A percentile compares a stretch with the other conserved stretches of the same genome.
Evolutionary conservation across 2,888 invertebrate species (phyloP).

Genomic region (Aelia acuminata): DNA sequence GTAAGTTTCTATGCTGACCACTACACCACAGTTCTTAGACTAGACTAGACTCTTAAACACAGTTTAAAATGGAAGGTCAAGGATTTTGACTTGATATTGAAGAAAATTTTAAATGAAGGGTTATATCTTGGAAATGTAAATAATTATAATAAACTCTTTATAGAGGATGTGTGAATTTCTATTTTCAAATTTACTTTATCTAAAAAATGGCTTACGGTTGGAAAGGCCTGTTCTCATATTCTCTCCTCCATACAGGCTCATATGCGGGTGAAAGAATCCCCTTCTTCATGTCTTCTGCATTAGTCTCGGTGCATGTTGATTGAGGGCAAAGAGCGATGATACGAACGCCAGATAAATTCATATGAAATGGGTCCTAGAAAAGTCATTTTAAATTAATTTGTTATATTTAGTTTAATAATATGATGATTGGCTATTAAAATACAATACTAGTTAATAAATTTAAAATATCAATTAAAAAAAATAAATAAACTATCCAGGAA

Average conservation of each 20-base stretch:
- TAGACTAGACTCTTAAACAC: no score
- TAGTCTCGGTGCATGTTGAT: constrained; percentile 77
- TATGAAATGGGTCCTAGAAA: constrained; percentile 79
- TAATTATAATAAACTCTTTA: no score
- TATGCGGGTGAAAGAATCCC: constrained; percentile 80
- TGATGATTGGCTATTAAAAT: neutral
- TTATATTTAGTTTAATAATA: neutral
- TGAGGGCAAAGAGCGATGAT: constrained; percentile 81
- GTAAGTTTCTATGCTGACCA: no score
- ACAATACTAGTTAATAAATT: neutral
- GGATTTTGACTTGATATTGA: no score
- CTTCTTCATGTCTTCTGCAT: constrained; percentile 77
- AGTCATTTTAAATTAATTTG: neutral
- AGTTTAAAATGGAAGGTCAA: no score
- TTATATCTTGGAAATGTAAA: no score
- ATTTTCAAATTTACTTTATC: no score
- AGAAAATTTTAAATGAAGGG: no score
- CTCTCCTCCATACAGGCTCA: constrained; percentile 81
- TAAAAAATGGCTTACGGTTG: constrained; percentile 73
- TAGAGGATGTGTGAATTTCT: no score
- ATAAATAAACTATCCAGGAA: no score
- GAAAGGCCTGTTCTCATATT: constrained; percentile 76
- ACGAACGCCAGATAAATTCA: constrained; percentile 79
- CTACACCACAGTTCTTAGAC: no score
- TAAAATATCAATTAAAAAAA: neutral